Base-by-base conservation (phyloP, 2,113 vertebrate genomes). In the Pelecanus crispus region DNA sequence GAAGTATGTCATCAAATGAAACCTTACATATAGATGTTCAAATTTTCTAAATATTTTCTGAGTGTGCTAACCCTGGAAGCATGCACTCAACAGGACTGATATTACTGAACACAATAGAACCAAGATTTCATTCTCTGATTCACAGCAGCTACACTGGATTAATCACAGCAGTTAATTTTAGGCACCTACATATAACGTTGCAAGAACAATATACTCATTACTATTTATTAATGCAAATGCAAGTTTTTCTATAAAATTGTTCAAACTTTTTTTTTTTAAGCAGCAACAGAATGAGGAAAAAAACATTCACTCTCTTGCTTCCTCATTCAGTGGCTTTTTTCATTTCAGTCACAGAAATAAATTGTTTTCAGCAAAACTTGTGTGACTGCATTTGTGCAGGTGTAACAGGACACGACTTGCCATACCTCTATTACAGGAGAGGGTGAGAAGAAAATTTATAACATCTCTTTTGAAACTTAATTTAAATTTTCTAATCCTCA, bases 101-200 rank as follows among this genome's bases (percentile, higher is more conserved):
- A 17, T 74, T 73, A 74, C 5, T 87, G 59, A 94, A 56, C 67
- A 85, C 47, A 78, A 38, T 0, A 79, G 42, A 83, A 81, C 4
- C 11, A 81, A 72, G 45, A 81, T 67, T 87, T 83, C 31, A 61
- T 61, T 20, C 53, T 94, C 80, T 89, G 42, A 89, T 91, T 92
- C 81, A 94, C 42, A 78, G 59, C 34, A 89, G 55, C 68, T 77
- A 70, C 49, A 36, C 49, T 40, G 62, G 32, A 75, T 88, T 95
- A 83, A 80, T 83, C 71, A 88, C 19, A 86, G 67, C 32, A 62
- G 82, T 42, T 94, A 91, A 92, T 94, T 81, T 86, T 86, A 95
- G 63, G 47, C 17, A 86, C 38, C 67, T 45, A 58, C 42, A 62
- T 8, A 70, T 28, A 90, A 68, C 53, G 47, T 52, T 75, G 24